A percentile compares a stretch with the other conserved stretches of the same genome.
These are phyloP conservation scores for Dolichallabes microphthalmus DNA, from an alignment of 2,113 vertebrate genomes.

Conservation along the genomic window DNA sequence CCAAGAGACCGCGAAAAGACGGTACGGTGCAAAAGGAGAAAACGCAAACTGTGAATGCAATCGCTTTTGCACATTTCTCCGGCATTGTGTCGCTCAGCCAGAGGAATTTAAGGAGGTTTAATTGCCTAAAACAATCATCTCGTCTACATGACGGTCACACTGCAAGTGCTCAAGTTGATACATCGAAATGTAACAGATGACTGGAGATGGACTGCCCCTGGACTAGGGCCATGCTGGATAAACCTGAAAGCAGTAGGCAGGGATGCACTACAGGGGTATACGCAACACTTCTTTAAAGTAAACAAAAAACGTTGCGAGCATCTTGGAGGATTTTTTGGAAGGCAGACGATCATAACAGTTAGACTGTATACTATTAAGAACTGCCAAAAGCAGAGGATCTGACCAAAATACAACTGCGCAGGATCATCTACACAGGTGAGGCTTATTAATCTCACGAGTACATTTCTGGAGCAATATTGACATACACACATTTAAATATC, in stretches of 20 bases:
- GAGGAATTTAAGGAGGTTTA: slow-evolving; percentile 69
- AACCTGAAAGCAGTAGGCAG: slow-evolving; percentile 39
- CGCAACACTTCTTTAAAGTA: slow-evolving; percentile 7
- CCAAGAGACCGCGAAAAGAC: slow-evolving; percentile 6
- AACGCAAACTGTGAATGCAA: slow-evolving; percentile 49
- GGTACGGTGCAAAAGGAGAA: slow-evolving; percentile 14
- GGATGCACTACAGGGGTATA: slow-evolving; percentile 20
- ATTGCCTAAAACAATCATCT: slow-evolving; percentile 71
- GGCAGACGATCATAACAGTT: slow-evolving; percentile 26
- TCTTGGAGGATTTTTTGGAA: slow-evolving; percentile 32
- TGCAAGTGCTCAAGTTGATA: slow-evolving; percentile 54
- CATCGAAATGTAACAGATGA: slow-evolving; percentile 43
- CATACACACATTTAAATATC: background rate
- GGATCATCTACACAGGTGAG: slow-evolving; percentile 29
- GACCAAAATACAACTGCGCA: slow-evolving; percentile 8
- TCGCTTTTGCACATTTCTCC: slow-evolving; percentile 57
- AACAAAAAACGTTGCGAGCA: background rate
- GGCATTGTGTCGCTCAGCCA: slow-evolving; percentile 66
- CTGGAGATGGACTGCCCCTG: slow-evolving; percentile 49
- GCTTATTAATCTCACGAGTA: slow-evolving; percentile 9
- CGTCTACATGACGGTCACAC: slow-evolving; percentile 64
- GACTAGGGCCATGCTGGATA: slow-evolving; percentile 41
- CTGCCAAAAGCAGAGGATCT: slow-evolving; percentile 15
- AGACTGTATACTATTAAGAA: background rate
- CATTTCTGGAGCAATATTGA: background rate